Evolutionary conservation across 1,140 invertebrate genomes (phyloP).

Genomic region (Nasonia vitripennis): DNA sequence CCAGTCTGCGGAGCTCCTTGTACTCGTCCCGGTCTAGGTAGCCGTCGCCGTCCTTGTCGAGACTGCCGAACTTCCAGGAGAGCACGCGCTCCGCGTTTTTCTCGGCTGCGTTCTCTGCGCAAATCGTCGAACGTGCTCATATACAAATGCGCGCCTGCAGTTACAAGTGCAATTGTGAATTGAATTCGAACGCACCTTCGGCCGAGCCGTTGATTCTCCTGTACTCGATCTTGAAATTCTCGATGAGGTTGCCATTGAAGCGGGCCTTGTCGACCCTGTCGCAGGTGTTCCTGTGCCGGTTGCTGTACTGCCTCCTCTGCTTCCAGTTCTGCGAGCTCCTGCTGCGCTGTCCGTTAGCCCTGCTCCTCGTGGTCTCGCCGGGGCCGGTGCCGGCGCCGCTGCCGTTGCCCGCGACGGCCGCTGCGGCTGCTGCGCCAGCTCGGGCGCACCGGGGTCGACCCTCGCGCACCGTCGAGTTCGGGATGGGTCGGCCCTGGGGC

Average conservation of each 20-base stretch:
- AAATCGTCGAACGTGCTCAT: no score
- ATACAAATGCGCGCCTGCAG: no score
- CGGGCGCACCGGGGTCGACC: conserved; percentile 81
- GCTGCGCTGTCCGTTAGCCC: conserved; percentile 52
- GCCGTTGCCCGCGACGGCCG: neutral
- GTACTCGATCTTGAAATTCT: conserved; percentile 88
- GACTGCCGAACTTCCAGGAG: conserved; percentile 90
- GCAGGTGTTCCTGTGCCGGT: conserved; percentile 76
- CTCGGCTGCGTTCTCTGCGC: conserved; percentile 59
- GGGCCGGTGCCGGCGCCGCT: neutral
- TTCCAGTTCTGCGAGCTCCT: conserved; percentile 67
- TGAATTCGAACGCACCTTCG: neutral
- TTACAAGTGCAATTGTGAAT: no score
- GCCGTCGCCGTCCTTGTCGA: conserved; percentile 87
- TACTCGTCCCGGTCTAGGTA: conserved; percentile 87
- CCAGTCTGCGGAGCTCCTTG: conserved; percentile 84
- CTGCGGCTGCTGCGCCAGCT: conserved; percentile 31
- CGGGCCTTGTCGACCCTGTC: conserved; percentile 82
- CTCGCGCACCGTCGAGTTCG: conserved; percentile 83
- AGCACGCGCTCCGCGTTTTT: conserved; percentile 77
- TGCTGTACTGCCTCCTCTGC: conserved; percentile 64
- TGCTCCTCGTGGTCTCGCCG: conserved; percentile 54
- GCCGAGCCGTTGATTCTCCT: conserved; percentile 72
- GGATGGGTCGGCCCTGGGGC: conserved; percentile 84
- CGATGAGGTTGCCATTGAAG: conserved; percentile 89